phyloP scores from a whole-genome alignment of 1,140 invertebrate genomes.

The Zaprionus capensis region DNA sequence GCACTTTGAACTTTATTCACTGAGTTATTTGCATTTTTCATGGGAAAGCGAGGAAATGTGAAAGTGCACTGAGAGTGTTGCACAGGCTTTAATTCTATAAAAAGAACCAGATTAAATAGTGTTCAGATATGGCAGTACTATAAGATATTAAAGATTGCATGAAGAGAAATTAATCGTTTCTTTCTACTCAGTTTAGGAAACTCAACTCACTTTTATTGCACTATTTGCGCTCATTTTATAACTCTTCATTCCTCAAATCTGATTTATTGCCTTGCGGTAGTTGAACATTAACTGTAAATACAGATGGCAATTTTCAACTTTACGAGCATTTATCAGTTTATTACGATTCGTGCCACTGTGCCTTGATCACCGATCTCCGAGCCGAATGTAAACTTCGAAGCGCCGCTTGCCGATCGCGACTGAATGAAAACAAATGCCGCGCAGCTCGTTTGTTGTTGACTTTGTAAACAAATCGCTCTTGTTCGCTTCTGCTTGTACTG shows the following conservation, averaged over 20 bases:
- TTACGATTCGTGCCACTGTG: slow-evolving; percentile 24
- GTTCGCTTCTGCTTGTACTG: not conserved
- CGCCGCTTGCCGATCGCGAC: slow-evolving; percentile 58
- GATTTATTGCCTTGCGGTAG: not conserved
- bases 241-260: not conserved
- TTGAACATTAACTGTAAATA: not conserved
- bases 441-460: slow-evolving; percentile 42
- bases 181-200: no score
- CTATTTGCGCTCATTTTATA: not conserved
- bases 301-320: slow-evolving; percentile 15
- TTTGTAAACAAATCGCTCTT: slow-evolving; percentile 66
- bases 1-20: slow-evolving; percentile 40
- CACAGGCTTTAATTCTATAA: not conserved
- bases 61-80: not conserved
- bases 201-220: not conserved
- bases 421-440: slow-evolving; percentile 54
- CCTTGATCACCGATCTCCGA: slow-evolving; percentile 13
- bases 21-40: slow-evolving; percentile 11
- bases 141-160: no score
- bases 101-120: not conserved
- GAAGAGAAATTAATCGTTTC: no score
- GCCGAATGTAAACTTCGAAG: slow-evolving; percentile 49
- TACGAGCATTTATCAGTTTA: slow-evolving; percentile 34
- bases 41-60: not conserved
- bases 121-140: not conserved